Evolutionary conservation across 1,140 invertebrate genomes (phyloP).

Genomic region (Cotesia chilonis): DNA sequence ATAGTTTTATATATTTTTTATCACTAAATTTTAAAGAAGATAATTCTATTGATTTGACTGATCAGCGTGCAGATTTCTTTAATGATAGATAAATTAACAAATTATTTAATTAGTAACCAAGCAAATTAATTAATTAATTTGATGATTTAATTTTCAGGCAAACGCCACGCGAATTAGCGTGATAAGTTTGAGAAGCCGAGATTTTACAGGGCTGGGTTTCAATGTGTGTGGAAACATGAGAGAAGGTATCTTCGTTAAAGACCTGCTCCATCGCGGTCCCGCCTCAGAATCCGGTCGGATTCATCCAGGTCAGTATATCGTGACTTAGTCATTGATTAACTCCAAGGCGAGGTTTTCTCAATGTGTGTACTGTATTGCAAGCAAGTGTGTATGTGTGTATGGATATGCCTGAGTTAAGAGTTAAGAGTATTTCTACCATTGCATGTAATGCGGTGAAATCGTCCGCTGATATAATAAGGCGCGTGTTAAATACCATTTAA

Average conservation of each 20-base stretch:
- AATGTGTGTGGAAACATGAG: slow-evolving; percentile 88
- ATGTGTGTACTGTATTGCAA: neutral
- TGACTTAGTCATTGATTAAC: slow-evolving; percentile 27
- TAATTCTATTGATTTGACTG: too few relatives aligned
- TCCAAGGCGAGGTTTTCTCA: slow-evolving; percentile 21
- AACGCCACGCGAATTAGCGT: slow-evolving; percentile 65
- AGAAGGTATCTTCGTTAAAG: slow-evolving; percentile 89
- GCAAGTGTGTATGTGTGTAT: too few relatives aligned
- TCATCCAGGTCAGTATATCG: slow-evolving; percentile 74
- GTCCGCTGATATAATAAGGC: slow-evolving; percentile 12
- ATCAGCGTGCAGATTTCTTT: too few relatives aligned
- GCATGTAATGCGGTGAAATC: slow-evolving; percentile 16
- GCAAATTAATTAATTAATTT: slow-evolving; percentile 9
- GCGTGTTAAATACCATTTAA: slow-evolving; percentile 25
- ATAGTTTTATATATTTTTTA: too few relatives aligned
- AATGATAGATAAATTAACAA: too few relatives aligned
- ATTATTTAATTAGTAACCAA: neutral
- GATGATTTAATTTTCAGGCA: slow-evolving; percentile 49
- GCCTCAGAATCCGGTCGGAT: slow-evolving; percentile 85
- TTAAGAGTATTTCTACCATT: neutral
- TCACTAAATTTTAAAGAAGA: too few relatives aligned
- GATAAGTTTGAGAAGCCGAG: slow-evolving; percentile 82
- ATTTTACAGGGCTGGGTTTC: slow-evolving; percentile 92
- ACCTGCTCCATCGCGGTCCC: slow-evolving; percentile 85
- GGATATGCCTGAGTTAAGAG: too few relatives aligned